Base-by-base conservation (phyloP, 2,113 vertebrate species). In the Stercorarius parasiticus region DNA sequence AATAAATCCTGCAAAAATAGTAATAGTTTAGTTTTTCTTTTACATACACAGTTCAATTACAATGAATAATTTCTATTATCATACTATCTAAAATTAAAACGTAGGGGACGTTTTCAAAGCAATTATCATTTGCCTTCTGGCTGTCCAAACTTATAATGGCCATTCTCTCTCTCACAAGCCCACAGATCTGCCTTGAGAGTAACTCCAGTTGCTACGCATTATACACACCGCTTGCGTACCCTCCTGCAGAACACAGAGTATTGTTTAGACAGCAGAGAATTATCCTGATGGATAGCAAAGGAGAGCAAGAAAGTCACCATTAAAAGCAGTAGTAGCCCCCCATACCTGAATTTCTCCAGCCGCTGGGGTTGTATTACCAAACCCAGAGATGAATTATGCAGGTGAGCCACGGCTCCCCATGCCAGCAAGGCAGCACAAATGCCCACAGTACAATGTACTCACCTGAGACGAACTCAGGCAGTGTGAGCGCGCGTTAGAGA, bases 121-220 rank as follows among this genome's bases (percentile, higher is more conserved):
- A 64, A 93, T 89, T 76, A 47, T 7, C 66, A 15, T 78, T 85
- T 64, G 61, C 92, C 80, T 88, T 38, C 83, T 67, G 72, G 81
- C 92, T 91, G 30, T 76, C 56, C 70, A 53, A 72, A 58, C 65
- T 71, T 66, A 56, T 29, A 81, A 86, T 2, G 71, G 67, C 3
- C 62, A 67, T 61, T 58, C 25, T 67, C 19, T 13, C 50, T 14
- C 38, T 52, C 20, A 1, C 21, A 61, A 85, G 6, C 70, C 59
- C 90, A 4, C 59, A 2, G 8, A 22, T 22, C 53, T 59, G 50
- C 69, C 59, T 67, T 7, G 9, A 11, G 36, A 81, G 78, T 34
- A 71, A 47, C 34, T 50, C 40, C 6, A 76, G 49, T 45, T 15
- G 30, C 66, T 67, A 7, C 78, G 78, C 32, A 6, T 34, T 5